Base-by-base conservation (phyloP, 37 sponge, comb jelly and placozoan species). In the Spongilla lacustris region DNA sequence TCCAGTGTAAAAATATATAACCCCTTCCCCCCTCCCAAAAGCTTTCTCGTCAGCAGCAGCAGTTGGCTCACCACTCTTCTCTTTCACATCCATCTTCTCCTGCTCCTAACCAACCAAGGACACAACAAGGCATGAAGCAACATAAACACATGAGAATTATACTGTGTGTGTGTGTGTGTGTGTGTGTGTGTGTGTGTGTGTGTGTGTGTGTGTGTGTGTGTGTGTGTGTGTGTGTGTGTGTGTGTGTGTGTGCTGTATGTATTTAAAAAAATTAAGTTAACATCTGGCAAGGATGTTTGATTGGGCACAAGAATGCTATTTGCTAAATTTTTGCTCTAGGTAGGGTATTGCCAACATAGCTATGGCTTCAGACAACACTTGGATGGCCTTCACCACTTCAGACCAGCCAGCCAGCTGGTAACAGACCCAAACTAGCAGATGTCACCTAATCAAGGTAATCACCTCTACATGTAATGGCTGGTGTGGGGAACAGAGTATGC, bases 11-110 rank as follows among this genome's bases (percentile, higher is more conserved):
- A n/a, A n/a, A n/a, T n/a, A n/a, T n/a, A n/a, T n/a, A 33, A 69
- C 46, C 32, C 17, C 36, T 31, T 71, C 36, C 74, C 25, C 10
- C 14, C 71, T 3, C 70, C 69, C 21, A 46, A 33, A 21, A 71
- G 73, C 73, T 50, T 58, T 69, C 26, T 73, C 31, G 24, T 73
- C 50, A 23, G 27, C 87, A 29, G 31, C 24, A n/a, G 24, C n/a
- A n/a, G 9, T 36, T 14, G n/a, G 14, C 71, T 71, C 36, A 82
- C 25, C 25, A 6, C 0, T 34, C 67, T 26, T 32, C 71, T 70
- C 70, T 34, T 32, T 66, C 2, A 27, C 69, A 80, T 66, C 70
- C 71, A 49, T 49, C 71, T 32, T 73, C 79, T 31, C 29, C 87
- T 10, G 31, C 24, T 22, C 31, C 75, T 74, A 10, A 41, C n/a